Conservation (phyloP, 2,113 vertebrate genomes). For the Syngnathus scovelli region DNA sequence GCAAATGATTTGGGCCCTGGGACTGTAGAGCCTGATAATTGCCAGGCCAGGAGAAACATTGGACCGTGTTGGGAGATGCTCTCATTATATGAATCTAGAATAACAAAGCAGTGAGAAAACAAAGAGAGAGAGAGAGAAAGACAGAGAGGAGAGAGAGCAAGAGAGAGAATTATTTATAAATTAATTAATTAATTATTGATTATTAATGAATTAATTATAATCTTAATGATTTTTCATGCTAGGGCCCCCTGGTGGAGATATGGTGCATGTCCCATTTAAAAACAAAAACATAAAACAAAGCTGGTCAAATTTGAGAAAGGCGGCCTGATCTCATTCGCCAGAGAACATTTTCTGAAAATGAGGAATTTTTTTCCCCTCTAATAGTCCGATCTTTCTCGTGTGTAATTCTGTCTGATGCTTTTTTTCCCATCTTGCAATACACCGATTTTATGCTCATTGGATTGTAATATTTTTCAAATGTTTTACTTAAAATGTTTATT, state of each 20-base stretch:
- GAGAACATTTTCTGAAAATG: slow-evolving; percentile 49
- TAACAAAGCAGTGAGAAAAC: slow-evolving; percentile 26
- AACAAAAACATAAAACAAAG: neutral
- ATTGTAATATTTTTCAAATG: no score
- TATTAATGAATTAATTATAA: no score
- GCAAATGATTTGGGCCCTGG: slow-evolving; percentile 49
- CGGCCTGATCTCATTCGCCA: slow-evolving; percentile 46
- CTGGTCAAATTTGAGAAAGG: slow-evolving; percentile 27
- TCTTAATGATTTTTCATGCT: slow-evolving; percentile 18
- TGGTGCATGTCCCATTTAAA: slow-evolving; percentile 11
- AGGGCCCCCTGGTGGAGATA: slow-evolving; percentile 17
- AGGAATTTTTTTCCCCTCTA: slow-evolving; percentile 4
- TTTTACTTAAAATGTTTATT: no score
- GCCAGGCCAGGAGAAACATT: slow-evolving; percentile 25
- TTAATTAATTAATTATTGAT: no score
- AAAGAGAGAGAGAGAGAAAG: neutral
- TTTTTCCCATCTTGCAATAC: no score
- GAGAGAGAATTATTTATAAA: no score
- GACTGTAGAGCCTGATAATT: slow-evolving; percentile 35
- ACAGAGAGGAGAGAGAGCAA: neutral
- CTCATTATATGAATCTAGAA: slow-evolving; percentile 39
- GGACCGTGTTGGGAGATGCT: slow-evolving; percentile 12
- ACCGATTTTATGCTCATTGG: no score
- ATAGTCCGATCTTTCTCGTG: neutral
- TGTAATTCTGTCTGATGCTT: no score